phyloP scores from a whole-genome alignment of 1,140 invertebrate genomes.

The Apis cerana region DNA sequence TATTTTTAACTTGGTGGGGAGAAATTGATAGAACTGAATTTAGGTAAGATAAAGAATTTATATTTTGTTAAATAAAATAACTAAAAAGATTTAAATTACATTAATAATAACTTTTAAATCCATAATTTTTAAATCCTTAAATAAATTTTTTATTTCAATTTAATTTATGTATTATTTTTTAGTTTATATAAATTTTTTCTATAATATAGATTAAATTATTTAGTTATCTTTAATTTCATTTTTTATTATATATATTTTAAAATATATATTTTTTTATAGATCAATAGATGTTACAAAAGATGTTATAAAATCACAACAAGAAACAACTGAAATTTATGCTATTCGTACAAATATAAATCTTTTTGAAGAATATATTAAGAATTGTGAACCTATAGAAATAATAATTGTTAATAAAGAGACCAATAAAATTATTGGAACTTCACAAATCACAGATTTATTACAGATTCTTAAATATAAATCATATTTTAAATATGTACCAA shows the following conservation, averaged over 20 bases:
- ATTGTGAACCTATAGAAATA: conserved; percentile 75
- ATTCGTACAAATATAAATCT: conserved; percentile 74
- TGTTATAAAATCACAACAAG: conserved; percentile 34
- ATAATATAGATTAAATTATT: background rate
- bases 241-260: background rate
- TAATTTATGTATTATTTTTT: background rate
- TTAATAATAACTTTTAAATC: no score
- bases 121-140: no score
- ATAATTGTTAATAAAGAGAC: conserved; percentile 63
- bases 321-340: conserved; percentile 68
- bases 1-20: conserved; percentile 77
- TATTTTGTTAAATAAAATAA: background rate
- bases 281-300: conserved; percentile 62
- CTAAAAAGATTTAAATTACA: no score
- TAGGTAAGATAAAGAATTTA: conserved; percentile 64
- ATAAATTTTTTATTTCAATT: background rate
- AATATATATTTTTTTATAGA: conserved; percentile 51
- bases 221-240: background rate
- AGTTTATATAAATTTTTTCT: background rate
- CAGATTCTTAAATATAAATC: conserved; percentile 67
- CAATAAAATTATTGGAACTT: conserved; percentile 68
- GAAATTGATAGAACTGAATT: conserved; percentile 72
- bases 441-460: conserved; percentile 67
- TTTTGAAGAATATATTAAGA: conserved; percentile 76
- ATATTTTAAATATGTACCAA: conserved; percentile 70